Evolutionary conservation across 2,888 invertebrate genomes (phyloP), one percentile per base, ranked within the genome.

Genomic region (Cylindroiulus punctatus): DNA sequence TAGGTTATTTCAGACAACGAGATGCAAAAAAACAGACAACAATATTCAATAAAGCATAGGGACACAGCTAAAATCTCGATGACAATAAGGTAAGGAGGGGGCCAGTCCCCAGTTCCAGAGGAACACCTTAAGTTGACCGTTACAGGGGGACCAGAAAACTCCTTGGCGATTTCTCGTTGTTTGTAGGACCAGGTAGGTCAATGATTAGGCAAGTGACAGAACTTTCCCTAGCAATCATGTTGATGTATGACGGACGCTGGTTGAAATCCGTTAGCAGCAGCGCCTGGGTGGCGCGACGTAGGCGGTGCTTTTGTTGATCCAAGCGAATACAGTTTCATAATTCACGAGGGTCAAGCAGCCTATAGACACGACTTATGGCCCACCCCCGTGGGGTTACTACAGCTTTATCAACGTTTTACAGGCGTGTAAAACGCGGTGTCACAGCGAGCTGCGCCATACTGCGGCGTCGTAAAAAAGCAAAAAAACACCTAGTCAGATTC

Each of bases 361-460:
- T n/a, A 52, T 52, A 19, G 52, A 1, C 52, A 52, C 52, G 52
- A 52, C 19, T 52, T 52, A 52, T n/a, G 52, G 19, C n/a, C 52
- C 52, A n/a, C 52, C 52, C 52, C 52, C 52, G 17, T 52, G n/a
- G 52, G 52, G 52, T 52, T 52, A 52, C 52, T 19, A 52, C n/a
- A 52, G 19, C 52, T 52, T 52, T n/a, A 52, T 52, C 52, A 52
- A 52, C 52, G 52, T 52, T 52, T 52, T 52, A 52, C 52, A 52
- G n/a, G 52, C 52, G 52, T 52, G 52, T 52, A 52, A 52, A 52
- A 52, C 52, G 52, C 5, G 52, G 52, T n/a, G 52, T 52, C 52
- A 52, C 52, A 52, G 52, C 52, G 52, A 52, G 52, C n/a, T n/a
- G 52, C 12, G 52, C 52, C 52, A 52, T 52, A 52, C 52, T 12